Evolutionary conservation across 2,797 vertebrate genomes (phyloP), one percentile per base, ranked within the genome.

Genomic region (Lepus oiostolus): DNA sequence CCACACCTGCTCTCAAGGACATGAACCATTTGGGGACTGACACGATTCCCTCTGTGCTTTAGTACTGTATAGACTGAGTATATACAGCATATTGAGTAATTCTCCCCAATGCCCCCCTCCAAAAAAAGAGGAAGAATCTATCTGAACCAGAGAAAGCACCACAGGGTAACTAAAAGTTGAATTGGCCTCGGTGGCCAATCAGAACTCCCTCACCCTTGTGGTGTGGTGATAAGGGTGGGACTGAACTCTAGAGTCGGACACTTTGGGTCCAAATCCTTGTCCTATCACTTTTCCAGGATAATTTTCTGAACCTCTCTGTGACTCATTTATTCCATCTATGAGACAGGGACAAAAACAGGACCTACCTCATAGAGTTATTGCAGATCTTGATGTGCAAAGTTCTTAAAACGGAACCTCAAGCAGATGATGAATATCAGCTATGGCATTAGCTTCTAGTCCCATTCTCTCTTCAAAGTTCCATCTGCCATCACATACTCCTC

Each of bases 221-320:
- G 19, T 50, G 4, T 71, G 19, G 9, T 38, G 7, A 42, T 79
- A 47, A 83, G 4, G 5, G 9, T 2, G 0, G 11, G 22, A 14
- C 26, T 30, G 4, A 58, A 85, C 22, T 8, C 62, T n/a, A 9
- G 19, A 50, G 11, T 19, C 52, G 89, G 38, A 35, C 5, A 68
- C 30, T 92, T 47, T 38, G 42, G 19, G 21, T 70, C 35, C 8
- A 90, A 85, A 90, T 91, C 12, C 58, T 71, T 58, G n/a, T 38
- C 70, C 22, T 86, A 24, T 24, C 42, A 76, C 22, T 60, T 62
- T 88, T 81, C 58, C 4, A 50, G 22, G 47, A 91, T 58, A 76
- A 47, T 88, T 88, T 77, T 90, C 24, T 85, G 62, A 94, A n/a
- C 28, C 17, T 52, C 9, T 88, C 77, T 63, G 9, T 79, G 60